phyloP scores from a whole-genome alignment of 1,140 invertebrate genomes.

The Caerostris darwini region DNA sequence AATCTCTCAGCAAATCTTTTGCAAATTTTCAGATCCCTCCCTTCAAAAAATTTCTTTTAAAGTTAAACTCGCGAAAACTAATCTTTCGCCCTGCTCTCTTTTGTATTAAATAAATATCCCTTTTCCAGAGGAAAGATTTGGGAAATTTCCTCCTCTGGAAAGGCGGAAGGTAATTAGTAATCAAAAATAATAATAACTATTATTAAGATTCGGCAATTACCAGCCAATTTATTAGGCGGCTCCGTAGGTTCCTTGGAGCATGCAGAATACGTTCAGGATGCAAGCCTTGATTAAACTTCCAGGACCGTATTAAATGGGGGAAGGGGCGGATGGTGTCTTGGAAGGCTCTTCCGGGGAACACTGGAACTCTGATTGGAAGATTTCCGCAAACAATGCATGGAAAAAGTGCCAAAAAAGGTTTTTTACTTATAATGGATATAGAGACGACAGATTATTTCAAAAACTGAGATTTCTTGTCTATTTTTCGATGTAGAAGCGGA shows the following conservation, averaged over 20 bases:
- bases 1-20: constrained; percentile 19
- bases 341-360: background rate
- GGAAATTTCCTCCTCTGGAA: background rate
- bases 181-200: constrained; percentile 46
- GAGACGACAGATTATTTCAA: background rate
- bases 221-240: constrained; percentile 41
- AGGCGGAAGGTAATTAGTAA: constrained; percentile 18
- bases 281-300: constrained; percentile 42
- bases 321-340: background rate
- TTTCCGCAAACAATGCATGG: background rate
- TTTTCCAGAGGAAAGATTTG: background rate
- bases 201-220: constrained; percentile 47
- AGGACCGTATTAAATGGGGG: background rate
- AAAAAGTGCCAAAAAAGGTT: background rate
- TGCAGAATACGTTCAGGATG: constrained; percentile 18
- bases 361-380: background rate
- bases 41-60: background rate
- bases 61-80: background rate
- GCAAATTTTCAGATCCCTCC: background rate
- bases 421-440: background rate
- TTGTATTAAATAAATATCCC: constrained; percentile 29
- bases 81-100: background rate
- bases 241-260: background rate
- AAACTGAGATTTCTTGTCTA: constrained; percentile 3
- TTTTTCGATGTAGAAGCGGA: background rate